Base-by-base conservation (phyloP, 2,797 vertebrate species). In the Fistularia tabacaria region DNA sequence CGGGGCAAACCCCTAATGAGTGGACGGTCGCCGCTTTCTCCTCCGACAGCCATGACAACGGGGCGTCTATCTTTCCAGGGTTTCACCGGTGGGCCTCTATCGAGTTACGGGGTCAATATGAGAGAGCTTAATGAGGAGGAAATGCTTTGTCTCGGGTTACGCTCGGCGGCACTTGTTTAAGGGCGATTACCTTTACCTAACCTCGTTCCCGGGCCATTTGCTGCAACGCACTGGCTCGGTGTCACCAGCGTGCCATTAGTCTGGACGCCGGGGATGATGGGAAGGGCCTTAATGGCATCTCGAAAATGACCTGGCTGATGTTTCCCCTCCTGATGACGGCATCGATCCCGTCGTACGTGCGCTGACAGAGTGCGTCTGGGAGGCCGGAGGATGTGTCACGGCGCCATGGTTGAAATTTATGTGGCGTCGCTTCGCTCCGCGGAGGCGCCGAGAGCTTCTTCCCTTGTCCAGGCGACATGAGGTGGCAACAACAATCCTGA, bases 101-200 rank as follows among this genome's bases (percentile, higher is more conserved):
- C 54, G 48, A 75, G 70, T 85, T 87, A 83, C 74, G 49, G 60
- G 83, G 74, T 86, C 87, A 86, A 82, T 86, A 81, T 44, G 42
- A 74, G 66, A 82, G 51, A 62, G 71, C 67, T 43, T 79, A 85
- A 87, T 82, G 81, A 84, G 86, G 81, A 84, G 86, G 80, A 84
- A 84, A 84, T 79, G 74, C 83, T 81, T 87, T 74, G 85, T 87
- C 82, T 88, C 73, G 56, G 67, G 80, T 89, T 87, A 80, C 83
- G 71, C 76, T 74, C 68, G 37, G 56, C 51, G 13, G 66, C 70
- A 79, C 79, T 84, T 81, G 85, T 86, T 88, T 74, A 79, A 73
- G 68, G 79, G 51, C 49, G 69, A 85, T 85, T 85, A 87, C 80
- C 83, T 76, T 72, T 62, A 49, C 54, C 75, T 84, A 88, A 87